These are phyloP conservation scores for Aporophyla lueneburgensis DNA, from an alignment of 2,888 invertebrate genomes.

Conservation along the genomic window DNA sequence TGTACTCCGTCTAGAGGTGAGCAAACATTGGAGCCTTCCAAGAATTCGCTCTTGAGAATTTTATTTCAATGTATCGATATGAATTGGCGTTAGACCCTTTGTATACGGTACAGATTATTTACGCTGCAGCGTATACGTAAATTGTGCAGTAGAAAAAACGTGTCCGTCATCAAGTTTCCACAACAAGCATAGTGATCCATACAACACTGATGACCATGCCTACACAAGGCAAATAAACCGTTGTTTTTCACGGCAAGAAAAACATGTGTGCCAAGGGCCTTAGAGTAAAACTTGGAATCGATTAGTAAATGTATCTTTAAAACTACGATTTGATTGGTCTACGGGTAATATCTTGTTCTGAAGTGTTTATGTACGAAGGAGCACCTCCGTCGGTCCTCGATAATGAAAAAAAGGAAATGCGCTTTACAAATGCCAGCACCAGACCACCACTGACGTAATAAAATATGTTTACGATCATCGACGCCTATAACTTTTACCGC, in stretches of 20 bases:
- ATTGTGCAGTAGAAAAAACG: too few relatives aligned
- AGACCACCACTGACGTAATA: slow-evolving; percentile 4
- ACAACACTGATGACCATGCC: too few relatives aligned
- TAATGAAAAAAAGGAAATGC: not conserved
- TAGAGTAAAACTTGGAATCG: not conserved
- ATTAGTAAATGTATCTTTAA: not conserved
- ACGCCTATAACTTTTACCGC: slow-evolving; percentile 9
- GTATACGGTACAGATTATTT: too few relatives aligned
- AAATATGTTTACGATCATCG: slow-evolving; percentile 25
- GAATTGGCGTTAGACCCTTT: not conserved
- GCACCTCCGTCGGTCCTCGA: not conserved
- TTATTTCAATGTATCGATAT: slow-evolving; percentile 35
- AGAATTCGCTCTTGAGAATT: not conserved
- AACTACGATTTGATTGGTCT: not conserved
- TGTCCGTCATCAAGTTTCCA: too few relatives aligned
- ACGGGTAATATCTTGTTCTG: not conserved
- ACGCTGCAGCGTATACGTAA: too few relatives aligned
- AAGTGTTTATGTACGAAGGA: not conserved
- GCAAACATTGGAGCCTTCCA: slow-evolving; percentile 43
- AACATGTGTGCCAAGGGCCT: too few relatives aligned
- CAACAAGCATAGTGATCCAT: too few relatives aligned
- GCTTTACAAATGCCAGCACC: slow-evolving; percentile 3
- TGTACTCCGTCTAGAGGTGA: slow-evolving; percentile 53
- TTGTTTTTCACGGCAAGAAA: too few relatives aligned
- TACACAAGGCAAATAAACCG: too few relatives aligned